A percentile compares a stretch with the other conserved stretches of the same genome.
Conservation (phyloP, 2,797 vertebrate species). For the Melanotaenia pygmaea region DNA sequence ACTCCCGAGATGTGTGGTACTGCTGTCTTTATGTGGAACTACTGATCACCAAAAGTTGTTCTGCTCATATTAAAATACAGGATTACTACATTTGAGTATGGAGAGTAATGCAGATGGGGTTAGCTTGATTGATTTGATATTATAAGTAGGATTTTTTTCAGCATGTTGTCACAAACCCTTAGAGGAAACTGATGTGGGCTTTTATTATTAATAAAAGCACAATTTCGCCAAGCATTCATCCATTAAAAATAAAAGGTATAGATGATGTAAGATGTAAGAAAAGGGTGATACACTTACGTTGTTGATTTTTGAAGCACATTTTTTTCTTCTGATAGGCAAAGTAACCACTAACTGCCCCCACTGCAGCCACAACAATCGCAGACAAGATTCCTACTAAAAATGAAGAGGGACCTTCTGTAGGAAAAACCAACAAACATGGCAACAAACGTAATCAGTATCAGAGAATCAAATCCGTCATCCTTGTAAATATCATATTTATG, state of each 20-base stretch:
- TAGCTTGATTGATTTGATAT: conserved; percentile 8
- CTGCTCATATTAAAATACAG: conserved; percentile 1
- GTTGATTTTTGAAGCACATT: conserved; percentile 89
- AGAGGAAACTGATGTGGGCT: too few species aligned
- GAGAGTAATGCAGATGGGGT: neutral
- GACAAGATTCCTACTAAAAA: conserved; percentile 85
- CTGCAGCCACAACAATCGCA: conserved; percentile 79
- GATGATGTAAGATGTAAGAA: neutral
- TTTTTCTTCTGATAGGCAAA: conserved; percentile 92
- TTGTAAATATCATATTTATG: neutral
- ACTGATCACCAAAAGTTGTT: conserved; percentile 31
- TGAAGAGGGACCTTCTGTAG: conserved; percentile 59
- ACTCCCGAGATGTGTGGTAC: conserved; percentile 37
- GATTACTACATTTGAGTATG: neutral
- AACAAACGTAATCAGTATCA: neutral
- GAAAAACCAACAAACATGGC: conserved; percentile 16
- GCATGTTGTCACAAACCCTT: too few species aligned
- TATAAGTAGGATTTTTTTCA: neutral
- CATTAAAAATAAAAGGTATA: neutral
- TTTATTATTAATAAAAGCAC: neutral
- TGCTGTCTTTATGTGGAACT: conserved; percentile 22
- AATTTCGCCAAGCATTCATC: neutral
- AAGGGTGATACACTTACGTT: conserved; percentile 72
- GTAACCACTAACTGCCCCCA: conserved; percentile 85
- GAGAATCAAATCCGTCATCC: conserved; percentile 2